These are phyloP conservation scores for Smittia sp. DNA, from an alignment of 2,888 invertebrate species.

Conservation along the genomic window DNA sequence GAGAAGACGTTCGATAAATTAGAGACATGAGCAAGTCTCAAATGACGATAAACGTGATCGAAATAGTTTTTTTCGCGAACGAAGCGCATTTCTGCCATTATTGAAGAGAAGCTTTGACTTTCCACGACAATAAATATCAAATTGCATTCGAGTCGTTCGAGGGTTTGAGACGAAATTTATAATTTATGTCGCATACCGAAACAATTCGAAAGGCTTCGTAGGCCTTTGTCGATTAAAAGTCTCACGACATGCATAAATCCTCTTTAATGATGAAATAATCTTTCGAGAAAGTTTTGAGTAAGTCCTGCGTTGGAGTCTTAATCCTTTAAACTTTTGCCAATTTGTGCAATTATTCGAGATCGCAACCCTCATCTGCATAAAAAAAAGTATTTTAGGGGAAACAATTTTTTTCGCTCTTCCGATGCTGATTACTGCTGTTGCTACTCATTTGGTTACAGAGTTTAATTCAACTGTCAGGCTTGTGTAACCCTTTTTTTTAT, in stretches of 20 bases:
- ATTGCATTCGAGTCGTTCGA: not conserved
- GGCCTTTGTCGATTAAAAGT: no score
- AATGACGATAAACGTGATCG: not conserved
- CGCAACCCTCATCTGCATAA: conserved; percentile 34
- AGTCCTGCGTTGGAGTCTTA: no score
- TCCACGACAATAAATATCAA: not conserved
- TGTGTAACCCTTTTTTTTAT: conserved; percentile 29
- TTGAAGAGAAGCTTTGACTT: not conserved
- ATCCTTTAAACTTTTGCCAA: conserved; percentile 4
- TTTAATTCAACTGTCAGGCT: conserved; percentile 29
- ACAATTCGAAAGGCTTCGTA: not conserved
- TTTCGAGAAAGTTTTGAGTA: not conserved
- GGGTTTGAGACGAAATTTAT: conserved; percentile 1
- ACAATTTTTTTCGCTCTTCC: not conserved
- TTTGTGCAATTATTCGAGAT: conserved; percentile 1
- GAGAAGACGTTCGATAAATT: not conserved
- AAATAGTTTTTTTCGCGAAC: not conserved
- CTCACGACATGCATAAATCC: not conserved
- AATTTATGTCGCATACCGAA: not conserved
- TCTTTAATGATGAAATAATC: not conserved
- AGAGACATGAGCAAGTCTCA: conserved; percentile 13
- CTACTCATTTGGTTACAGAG: conserved; percentile 39
- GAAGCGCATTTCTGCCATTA: conserved; percentile 18
- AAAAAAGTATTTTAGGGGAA: conserved; percentile 11
- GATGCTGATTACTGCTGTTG: conserved; percentile 39